These are phyloP conservation scores for Salticus scenicus DNA, from an alignment of 2,888 invertebrate genomes.

Conservation along the genomic window DNA sequence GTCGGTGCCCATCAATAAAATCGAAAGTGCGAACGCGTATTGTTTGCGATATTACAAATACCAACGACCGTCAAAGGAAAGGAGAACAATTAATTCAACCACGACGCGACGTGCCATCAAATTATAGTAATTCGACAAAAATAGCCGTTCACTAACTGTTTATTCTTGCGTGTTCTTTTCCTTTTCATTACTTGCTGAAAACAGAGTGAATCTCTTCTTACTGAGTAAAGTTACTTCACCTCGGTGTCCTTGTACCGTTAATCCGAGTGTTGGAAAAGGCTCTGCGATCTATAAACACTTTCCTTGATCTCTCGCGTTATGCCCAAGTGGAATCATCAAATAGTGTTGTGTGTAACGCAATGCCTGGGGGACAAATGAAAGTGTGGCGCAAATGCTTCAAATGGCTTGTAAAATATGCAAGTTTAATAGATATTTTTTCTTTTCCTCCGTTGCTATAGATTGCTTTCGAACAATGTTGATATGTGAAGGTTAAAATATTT, in stretches of 20 bases:
- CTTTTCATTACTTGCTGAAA: not conserved
- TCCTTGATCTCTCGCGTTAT: not conserved
- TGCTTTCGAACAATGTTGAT: not conserved
- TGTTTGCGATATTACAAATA: too few relatives aligned
- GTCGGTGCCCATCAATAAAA: not conserved
- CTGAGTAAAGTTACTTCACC: slow-evolving; percentile 5
- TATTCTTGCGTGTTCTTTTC: not conserved
- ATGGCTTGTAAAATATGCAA: not conserved
- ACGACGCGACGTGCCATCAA: not conserved
- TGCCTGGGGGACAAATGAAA: not conserved
- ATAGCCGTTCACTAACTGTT: not conserved
- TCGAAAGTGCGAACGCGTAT: too few relatives aligned
- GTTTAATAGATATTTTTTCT: not conserved
- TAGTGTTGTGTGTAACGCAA: not conserved
- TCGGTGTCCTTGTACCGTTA: not conserved
- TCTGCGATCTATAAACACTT: not conserved
- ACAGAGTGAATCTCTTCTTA: not conserved
- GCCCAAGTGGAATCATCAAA: not conserved
- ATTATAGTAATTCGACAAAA: not conserved
- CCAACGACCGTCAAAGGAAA: not conserved
- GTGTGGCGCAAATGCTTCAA: not conserved
- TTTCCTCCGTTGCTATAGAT: too few relatives aligned
- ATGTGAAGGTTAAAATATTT: not conserved
- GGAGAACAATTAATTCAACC: slow-evolving; percentile 3
- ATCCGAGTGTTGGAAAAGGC: not conserved